These are phyloP conservation scores for Phoeniculus purpureus DNA, from an alignment of 2,797 vertebrate species.

Conservation along the genomic window DNA sequence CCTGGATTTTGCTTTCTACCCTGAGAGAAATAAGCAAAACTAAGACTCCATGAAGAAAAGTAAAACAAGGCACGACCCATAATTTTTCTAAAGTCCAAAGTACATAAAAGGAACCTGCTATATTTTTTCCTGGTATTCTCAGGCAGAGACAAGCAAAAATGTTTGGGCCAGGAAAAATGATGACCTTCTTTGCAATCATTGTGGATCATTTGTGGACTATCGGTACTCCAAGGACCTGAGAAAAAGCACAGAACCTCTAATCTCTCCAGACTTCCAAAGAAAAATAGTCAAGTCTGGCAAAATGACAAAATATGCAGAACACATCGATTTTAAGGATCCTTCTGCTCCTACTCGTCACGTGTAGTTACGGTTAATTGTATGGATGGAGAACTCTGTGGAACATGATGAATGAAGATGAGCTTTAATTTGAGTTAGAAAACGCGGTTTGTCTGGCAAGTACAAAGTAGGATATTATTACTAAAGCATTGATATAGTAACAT, in stretches of 20 bases:
- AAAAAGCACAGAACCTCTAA: background rate
- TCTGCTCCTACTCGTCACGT: background rate
- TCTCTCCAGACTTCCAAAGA: background rate
- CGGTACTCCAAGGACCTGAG: background rate
- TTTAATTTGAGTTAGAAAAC: background rate
- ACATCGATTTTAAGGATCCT: background rate
- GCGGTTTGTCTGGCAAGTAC: background rate
- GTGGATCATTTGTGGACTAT: accelerated
- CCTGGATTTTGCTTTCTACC: too few species aligned
- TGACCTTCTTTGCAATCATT: accelerated
- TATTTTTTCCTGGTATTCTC: background rate
- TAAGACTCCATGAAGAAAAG: too few species aligned
- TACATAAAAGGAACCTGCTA: background rate
- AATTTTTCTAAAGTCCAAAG: background rate
- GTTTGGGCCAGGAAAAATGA: background rate
- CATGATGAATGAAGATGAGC: background rate
- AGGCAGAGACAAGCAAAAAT: background rate
- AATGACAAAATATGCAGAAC: background rate
- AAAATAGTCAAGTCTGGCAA: background rate
- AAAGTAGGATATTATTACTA: background rate
- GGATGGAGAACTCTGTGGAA: background rate
- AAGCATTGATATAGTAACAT: background rate
- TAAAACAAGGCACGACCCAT: background rate
- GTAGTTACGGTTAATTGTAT: background rate
- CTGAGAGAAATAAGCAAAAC: too few species aligned